These are phyloP conservation scores for Lagopus muta DNA, from an alignment of 2,113 vertebrate genomes.

Conservation along the genomic window DNA sequence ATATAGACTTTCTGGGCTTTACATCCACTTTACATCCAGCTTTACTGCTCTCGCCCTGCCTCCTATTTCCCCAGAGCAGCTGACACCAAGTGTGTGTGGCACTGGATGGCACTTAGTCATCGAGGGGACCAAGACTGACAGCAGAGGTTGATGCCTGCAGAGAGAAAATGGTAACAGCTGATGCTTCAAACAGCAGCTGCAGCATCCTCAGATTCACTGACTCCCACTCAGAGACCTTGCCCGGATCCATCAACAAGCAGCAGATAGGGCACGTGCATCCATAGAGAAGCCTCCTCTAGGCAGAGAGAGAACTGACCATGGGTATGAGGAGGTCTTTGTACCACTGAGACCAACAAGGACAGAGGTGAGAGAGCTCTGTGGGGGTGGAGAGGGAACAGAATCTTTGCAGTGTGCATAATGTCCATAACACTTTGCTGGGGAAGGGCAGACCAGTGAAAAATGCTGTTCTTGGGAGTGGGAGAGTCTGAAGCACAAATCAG, in stretches of 20 bases:
- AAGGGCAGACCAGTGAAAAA: background rate
- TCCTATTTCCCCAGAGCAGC: background rate
- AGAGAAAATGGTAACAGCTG: constrained; percentile 20
- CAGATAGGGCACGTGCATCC: background rate
- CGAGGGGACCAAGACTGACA: background rate
- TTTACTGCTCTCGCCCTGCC: background rate
- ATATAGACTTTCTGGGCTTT: background rate
- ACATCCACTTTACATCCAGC: too few relatives aligned
- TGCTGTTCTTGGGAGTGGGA: background rate
- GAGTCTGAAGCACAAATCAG: background rate
- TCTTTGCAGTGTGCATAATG: background rate
- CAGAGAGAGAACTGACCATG: background rate
- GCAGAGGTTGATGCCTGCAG: constrained; percentile 22
- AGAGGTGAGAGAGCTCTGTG: background rate
- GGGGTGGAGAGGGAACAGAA: background rate
- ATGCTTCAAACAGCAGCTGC: constrained; percentile 44
- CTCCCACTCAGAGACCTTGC: constrained; percentile 21
- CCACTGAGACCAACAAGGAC: background rate
- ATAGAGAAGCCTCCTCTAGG: background rate
- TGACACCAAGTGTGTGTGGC: background rate
- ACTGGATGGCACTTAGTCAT: background rate
- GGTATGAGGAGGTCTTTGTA: background rate
- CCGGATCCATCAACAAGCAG: background rate
- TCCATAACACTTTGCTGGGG: background rate
- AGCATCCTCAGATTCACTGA: background rate